Conservation (phyloP, 2,113 vertebrate genomes). For the Notiomystis cincta region DNA sequence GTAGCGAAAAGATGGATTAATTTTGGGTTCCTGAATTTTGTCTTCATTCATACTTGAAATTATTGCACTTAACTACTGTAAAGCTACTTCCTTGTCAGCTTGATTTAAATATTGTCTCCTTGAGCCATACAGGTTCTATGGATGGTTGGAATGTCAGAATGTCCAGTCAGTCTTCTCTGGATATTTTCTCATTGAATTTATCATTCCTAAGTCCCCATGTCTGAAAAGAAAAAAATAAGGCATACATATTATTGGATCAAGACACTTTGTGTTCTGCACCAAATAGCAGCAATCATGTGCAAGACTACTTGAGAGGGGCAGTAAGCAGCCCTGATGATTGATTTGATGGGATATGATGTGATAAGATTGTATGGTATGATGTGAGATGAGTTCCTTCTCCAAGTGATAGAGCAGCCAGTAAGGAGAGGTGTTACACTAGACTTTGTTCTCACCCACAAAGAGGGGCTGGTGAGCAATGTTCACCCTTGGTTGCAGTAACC, state of each 20-base stretch:
- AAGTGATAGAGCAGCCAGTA: neutral
- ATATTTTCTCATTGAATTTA: neutral
- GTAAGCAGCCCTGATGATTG: neutral
- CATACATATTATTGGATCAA: rapidly evolving
- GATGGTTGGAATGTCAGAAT: neutral
- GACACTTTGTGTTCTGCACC: neutral
- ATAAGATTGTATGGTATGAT: neutral
- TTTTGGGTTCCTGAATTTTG: neutral
- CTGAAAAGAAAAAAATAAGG: neutral
- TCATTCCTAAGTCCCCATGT: rapidly evolving
- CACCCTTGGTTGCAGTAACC: neutral
- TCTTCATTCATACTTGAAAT: neutral
- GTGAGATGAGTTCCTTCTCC: neutral
- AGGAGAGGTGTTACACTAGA: neutral
- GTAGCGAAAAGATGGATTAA: neutral
- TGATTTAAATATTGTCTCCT: neutral
- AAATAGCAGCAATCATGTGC: neutral
- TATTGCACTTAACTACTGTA: neutral
- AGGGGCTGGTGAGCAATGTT: neutral
- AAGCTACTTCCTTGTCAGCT: neutral
- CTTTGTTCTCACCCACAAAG: neutral
- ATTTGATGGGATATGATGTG: neutral
- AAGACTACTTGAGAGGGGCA: neutral
- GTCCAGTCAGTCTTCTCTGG: neutral
- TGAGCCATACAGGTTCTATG: rapidly evolving